These are phyloP conservation scores for Chlorodrepanis virens DNA, from an alignment of 2,113 vertebrate species.

Conservation along the genomic window DNA sequence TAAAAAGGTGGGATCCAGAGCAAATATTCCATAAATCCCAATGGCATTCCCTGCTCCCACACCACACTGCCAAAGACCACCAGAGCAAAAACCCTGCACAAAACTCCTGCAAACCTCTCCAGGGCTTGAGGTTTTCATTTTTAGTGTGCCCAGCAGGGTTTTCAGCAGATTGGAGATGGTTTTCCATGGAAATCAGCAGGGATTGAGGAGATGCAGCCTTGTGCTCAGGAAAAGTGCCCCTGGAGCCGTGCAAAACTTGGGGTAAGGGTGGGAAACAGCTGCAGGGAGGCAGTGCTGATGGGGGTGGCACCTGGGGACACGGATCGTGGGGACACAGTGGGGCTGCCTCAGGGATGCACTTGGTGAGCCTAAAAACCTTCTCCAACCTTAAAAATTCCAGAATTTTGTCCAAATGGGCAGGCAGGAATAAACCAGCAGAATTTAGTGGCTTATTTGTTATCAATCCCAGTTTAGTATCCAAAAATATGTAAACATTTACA, in stretches of 20 bases:
- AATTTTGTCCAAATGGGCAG: background rate
- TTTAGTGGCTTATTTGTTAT: background rate
- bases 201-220: background rate
- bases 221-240: background rate
- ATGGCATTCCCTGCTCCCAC: background rate
- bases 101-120: background rate
- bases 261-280: background rate
- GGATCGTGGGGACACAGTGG: no score
- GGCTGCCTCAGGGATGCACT: background rate
- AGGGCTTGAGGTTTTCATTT: accelerated
- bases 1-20: background rate
- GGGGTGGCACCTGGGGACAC: background rate
- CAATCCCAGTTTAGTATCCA: background rate
- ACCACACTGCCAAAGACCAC: background rate
- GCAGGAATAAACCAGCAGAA: background rate
- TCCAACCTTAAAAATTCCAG: background rate
- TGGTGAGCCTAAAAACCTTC: background rate
- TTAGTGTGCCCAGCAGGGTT: background rate
- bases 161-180: background rate
- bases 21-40: background rate
- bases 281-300: background rate
- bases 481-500: background rate
- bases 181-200: background rate
- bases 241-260: background rate
- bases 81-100: accelerated